Percentiles rank a stretch among this genome's conserved stretches.
These are phyloP conservation scores for Ephestia elutella DNA, from an alignment of 1,140 invertebrate species.

Conservation along the genomic window DNA sequence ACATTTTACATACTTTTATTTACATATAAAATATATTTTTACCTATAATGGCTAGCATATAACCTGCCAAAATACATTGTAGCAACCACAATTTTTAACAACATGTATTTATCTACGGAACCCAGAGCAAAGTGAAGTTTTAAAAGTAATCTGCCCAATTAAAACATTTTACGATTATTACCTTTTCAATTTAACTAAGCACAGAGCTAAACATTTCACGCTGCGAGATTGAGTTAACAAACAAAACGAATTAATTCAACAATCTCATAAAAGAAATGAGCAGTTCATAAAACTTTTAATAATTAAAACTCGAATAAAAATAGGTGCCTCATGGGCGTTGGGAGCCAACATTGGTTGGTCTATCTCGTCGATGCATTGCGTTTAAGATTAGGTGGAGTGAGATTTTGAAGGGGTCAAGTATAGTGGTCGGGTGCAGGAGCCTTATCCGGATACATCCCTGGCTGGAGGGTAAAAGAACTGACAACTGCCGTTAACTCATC, in stretches of 20 bases:
- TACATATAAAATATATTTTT: too few species aligned
- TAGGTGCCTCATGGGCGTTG: conserved; percentile 37
- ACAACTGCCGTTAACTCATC: conserved; percentile 64
- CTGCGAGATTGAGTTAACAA: conserved; percentile 41
- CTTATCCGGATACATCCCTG: conserved; percentile 44
- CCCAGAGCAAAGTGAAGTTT: too few species aligned
- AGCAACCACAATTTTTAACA: too few species aligned
- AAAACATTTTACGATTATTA: background rate
- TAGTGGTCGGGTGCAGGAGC: conserved; percentile 31
- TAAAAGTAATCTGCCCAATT: background rate
- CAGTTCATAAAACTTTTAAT: conserved; percentile 72
- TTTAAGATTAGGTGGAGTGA: conserved; percentile 8
- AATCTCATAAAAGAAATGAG: conserved; percentile 69
- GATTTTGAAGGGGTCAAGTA: conserved; percentile 32
- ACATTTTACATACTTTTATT: too few species aligned
- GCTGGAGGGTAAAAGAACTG: conserved; percentile 50
- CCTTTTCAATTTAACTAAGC: background rate
- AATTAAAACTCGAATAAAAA: conserved; percentile 72
- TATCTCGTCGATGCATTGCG: conserved; percentile 6
- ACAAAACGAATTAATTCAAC: conserved; percentile 70
- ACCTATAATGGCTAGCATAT: too few species aligned
- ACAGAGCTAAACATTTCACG: background rate
- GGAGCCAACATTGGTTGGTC: conserved; percentile 31
- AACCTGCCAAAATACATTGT: too few species aligned
- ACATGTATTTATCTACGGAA: too few species aligned